Percentiles rank a stretch among this genome's conserved stretches.
Conservation (phyloP, 2,113 vertebrate genomes). For the Sula dactylatra region DNA sequence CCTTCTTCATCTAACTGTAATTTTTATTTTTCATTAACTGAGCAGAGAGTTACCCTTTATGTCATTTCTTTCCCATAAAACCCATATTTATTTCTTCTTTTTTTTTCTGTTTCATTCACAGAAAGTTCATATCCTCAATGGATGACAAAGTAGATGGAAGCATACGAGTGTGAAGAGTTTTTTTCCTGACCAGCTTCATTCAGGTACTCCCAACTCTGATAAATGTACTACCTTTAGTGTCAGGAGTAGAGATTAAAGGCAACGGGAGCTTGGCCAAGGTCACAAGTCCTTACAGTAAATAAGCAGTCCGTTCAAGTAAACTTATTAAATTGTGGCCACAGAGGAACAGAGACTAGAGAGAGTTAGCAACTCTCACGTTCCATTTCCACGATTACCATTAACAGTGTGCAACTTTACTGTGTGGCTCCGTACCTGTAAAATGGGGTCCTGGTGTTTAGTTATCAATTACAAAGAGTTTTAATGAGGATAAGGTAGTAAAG, state of each 20-base stretch:
- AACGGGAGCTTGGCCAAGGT: not conserved
- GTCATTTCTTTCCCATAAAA: not conserved
- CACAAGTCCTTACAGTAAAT: not conserved
- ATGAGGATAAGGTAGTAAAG: not conserved
- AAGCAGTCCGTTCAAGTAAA: conserved; percentile 3
- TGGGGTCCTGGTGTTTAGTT: not conserved
- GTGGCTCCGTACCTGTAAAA: not conserved
- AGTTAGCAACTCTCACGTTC: not conserved
- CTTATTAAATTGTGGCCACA: not conserved
- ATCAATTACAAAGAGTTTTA: not conserved
- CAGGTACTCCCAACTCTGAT: not conserved
- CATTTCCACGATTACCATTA: not conserved
- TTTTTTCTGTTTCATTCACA: not conserved
- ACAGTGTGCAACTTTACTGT: not conserved
- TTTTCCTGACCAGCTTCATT: not conserved
- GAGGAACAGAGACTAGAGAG: not conserved
- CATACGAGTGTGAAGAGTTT: not conserved
- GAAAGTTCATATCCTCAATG: not conserved
- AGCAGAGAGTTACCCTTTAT: not conserved
- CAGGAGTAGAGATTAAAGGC: not conserved
- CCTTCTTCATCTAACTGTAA: not conserved
- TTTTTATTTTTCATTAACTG: not conserved
- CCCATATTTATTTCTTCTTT: not conserved
- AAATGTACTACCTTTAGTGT: not conserved
- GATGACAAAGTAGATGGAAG: not conserved